Conservation (phyloP, 1,140 invertebrate genomes). For the Drosophila cardini region DNA sequence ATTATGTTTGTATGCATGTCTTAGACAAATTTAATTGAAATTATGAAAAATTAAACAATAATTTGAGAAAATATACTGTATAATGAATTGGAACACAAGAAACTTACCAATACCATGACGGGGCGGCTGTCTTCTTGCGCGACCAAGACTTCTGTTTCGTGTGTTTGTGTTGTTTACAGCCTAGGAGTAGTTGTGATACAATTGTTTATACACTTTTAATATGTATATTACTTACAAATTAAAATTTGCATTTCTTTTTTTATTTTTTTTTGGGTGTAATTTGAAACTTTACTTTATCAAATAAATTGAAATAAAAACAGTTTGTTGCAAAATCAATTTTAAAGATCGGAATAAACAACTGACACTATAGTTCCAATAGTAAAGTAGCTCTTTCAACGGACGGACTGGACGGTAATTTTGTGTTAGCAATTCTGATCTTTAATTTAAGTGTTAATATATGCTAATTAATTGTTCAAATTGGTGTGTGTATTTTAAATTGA, state of each 20-base stretch:
- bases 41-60: not conserved
- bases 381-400: slow-evolving; percentile 15
- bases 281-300: slow-evolving; percentile 15
- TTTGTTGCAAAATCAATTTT: slow-evolving; percentile 21
- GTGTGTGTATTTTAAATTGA: slow-evolving; percentile 13
- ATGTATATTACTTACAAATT: slow-evolving; percentile 19
- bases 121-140: slow-evolving; percentile 85
- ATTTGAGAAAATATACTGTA: slow-evolving; percentile 4
- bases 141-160: slow-evolving; percentile 85
- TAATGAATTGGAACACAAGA: slow-evolving; percentile 15
- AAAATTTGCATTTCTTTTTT: slow-evolving; percentile 35
- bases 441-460: slow-evolving; percentile 17
- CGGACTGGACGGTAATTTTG: slow-evolving; percentile 16
- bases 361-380: not conserved
- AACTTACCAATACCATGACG: slow-evolving; percentile 85
- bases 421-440: slow-evolving; percentile 28
- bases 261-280: too few species aligned
- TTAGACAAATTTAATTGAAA: slow-evolving; percentile 33
- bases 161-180: slow-evolving; percentile 85
- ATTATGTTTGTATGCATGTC: slow-evolving; percentile 27
- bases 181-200: slow-evolving; percentile 76
- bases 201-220: slow-evolving; percentile 59
- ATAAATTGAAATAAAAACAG: not conserved
- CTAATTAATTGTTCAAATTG: not conserved
- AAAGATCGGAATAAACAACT: slow-evolving; percentile 28